A percentile compares a stretch with the other conserved stretches of the same genome.
Evolutionary conservation across 2,113 vertebrate genomes (phyloP).

Genomic region (Oreotrochilus melanogaster): DNA sequence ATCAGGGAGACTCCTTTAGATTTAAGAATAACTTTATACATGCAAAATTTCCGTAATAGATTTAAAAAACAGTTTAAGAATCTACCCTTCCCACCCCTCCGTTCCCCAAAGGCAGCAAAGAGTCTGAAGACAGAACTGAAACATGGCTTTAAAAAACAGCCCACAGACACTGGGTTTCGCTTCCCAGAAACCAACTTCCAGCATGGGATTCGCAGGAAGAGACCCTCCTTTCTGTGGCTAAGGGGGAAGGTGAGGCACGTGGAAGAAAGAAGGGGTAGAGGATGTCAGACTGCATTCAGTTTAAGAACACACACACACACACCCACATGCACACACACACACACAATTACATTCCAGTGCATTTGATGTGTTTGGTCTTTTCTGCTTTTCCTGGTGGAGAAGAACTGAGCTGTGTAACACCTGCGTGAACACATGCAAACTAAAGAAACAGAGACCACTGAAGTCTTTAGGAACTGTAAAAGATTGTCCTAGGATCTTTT

Average conservation of each 20-base stretch:
- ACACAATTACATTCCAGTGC: slow-evolving; percentile 71
- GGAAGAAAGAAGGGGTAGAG: slow-evolving; percentile 50
- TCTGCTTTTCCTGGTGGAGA: slow-evolving; percentile 65
- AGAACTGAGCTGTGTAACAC: slow-evolving; percentile 62
- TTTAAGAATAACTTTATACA: slow-evolving; percentile 69
- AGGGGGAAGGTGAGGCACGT: slow-evolving; percentile 48
- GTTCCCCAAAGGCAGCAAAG: slow-evolving; percentile 68
- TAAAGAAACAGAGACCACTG: slow-evolving; percentile 66
- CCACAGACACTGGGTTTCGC: slow-evolving; percentile 59
- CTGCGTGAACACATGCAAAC: slow-evolving; percentile 53
- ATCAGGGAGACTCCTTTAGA: slow-evolving; percentile 38
- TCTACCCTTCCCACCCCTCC: slow-evolving; percentile 56
- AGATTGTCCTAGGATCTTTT: slow-evolving; percentile 50
- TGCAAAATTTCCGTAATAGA: slow-evolving; percentile 67
- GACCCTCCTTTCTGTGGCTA: slow-evolving; percentile 64
- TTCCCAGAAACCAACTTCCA: slow-evolving; percentile 76
- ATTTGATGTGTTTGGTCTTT: slow-evolving; percentile 74
- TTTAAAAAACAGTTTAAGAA: slow-evolving; percentile 66
- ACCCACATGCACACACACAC: neutral
- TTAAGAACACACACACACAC: slow-evolving; percentile 5
- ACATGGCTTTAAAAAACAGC: slow-evolving; percentile 69
- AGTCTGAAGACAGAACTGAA: slow-evolving; percentile 68
- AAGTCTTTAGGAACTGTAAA: slow-evolving; percentile 64
- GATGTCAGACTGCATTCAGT: slow-evolving; percentile 60
- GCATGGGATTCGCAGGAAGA: slow-evolving; percentile 71